A percentile compares a stretch with the other conserved stretches of the same genome.
Conservation (phyloP, 2,888 invertebrate genomes). For the Ethmia dodecea region DNA sequence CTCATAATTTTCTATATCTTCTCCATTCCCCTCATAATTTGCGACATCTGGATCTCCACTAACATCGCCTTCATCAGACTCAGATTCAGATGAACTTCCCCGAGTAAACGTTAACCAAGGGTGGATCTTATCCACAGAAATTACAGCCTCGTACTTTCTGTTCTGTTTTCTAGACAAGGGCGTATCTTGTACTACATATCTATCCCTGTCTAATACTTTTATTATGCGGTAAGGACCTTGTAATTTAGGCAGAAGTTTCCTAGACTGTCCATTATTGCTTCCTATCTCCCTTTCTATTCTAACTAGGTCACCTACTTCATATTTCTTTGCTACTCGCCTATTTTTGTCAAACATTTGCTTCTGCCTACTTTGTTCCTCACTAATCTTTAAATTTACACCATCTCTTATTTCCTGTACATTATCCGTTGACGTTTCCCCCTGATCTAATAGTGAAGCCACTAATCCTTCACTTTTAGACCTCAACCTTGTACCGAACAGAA, state of each 20-base stretch:
- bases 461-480: background rate
- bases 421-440: background rate
- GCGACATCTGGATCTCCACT: background rate
- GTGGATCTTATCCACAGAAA: slow-evolving; percentile 7
- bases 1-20: no score
- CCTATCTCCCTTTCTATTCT: background rate
- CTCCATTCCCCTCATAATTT: background rate
- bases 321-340: background rate
- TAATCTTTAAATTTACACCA: background rate
- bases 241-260: slow-evolving; percentile 2
- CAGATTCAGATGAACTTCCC: background rate
- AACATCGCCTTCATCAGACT: background rate
- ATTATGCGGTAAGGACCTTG: slow-evolving; percentile 16
- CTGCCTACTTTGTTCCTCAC: background rate
- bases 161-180: slow-evolving; percentile 5
- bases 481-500: background rate
- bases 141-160: slow-evolving; percentile 4
- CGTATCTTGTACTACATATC: slow-evolving; percentile 9
- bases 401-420: slow-evolving; percentile 1
- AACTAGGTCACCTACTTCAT: slow-evolving; percentile 2
- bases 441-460: background rate
- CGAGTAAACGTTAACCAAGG: slow-evolving; percentile 1
- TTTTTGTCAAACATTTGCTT: slow-evolving; percentile 1
- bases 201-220: slow-evolving; percentile 4
- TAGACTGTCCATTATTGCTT: background rate